These are phyloP conservation scores for Onchidella celtica DNA, from an alignment of 2,888 invertebrate genomes.

Conservation along the genomic window DNA sequence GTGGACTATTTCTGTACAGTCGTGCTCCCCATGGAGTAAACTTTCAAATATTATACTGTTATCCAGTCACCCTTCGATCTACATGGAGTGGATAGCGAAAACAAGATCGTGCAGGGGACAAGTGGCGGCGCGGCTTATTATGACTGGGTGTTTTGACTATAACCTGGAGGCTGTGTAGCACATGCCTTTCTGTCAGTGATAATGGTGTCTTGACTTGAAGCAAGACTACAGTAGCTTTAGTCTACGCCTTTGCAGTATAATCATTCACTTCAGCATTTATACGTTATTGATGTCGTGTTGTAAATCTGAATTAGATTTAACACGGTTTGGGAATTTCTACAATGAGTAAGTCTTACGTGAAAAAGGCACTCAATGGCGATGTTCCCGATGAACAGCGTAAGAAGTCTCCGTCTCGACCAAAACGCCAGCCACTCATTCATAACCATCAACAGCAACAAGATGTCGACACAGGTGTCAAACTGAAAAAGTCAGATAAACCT, in stretches of 20 bases:
- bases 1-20: conserved; percentile 1
- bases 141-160: conserved; percentile 36
- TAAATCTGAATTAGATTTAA: conserved; percentile 38
- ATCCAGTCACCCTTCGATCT: conserved; percentile 3
- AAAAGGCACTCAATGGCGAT: conserved; percentile 55
- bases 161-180: conserved; percentile 19
- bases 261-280: not conserved
- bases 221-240: not conserved
- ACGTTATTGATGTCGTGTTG: conserved; percentile 46
- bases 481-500: conserved; percentile 41
- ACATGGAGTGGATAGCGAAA: conserved; percentile 33
- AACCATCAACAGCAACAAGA: conserved; percentile 24
- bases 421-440: conserved; percentile 29
- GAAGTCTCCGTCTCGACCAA: conserved; percentile 40
- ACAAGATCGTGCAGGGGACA: conserved; percentile 15
- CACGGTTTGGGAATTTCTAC: conserved; percentile 31
- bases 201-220: conserved; percentile 22
- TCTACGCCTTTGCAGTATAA: not conserved
- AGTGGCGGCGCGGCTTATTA: conserved; percentile 17
- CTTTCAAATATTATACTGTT: not conserved
- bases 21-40: conserved; percentile 22
- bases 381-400: conserved; percentile 48
- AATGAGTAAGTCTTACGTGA: conserved; percentile 55
- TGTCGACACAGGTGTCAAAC: conserved; percentile 12
- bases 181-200: not conserved